These are phyloP conservation scores for Zaprionus tsacasi DNA, from an alignment of 1,140 invertebrate species.

Conservation along the genomic window DNA sequence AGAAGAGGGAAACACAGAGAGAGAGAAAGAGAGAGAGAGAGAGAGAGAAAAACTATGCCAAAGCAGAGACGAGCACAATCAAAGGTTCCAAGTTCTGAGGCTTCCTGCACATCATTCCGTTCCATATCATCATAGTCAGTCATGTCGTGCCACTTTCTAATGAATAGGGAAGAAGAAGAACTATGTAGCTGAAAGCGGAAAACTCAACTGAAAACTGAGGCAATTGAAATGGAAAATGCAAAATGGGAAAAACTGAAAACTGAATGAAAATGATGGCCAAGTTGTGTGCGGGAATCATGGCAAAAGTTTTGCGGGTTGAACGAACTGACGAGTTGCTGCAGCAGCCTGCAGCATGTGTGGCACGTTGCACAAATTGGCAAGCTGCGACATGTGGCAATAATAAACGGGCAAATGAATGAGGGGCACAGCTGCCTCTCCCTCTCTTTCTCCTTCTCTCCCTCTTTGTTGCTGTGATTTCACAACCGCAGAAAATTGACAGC, in stretches of 20 bases:
- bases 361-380: constrained; percentile 42
- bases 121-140: constrained; percentile 2
- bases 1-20: background rate
- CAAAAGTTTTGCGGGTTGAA: constrained; percentile 6
- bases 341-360: constrained; percentile 1
- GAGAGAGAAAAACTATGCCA: background rate
- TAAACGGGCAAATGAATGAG: constrained; percentile 43
- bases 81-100: constrained; percentile 19
- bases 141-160: constrained; percentile 73
- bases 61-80: background rate
- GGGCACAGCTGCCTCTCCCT: constrained; percentile 30
- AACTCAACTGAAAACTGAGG: constrained; percentile 41
- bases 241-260: constrained; percentile 42
- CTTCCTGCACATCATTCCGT: constrained; percentile 27
- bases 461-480: constrained; percentile 31
- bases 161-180: constrained; percentile 56
- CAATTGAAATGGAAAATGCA: constrained; percentile 65
- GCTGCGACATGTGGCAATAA: constrained; percentile 47
- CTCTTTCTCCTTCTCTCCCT: no score
- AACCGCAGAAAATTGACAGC: constrained; percentile 21
- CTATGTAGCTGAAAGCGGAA: constrained; percentile 7
- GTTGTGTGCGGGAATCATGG: constrained; percentile 17
- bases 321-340: constrained; percentile 3
- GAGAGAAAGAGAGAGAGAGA: no score
- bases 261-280: constrained; percentile 43